Base-by-base conservation (phyloP, 2,797 vertebrate genomes). In the Capromys pilorides region DNA sequence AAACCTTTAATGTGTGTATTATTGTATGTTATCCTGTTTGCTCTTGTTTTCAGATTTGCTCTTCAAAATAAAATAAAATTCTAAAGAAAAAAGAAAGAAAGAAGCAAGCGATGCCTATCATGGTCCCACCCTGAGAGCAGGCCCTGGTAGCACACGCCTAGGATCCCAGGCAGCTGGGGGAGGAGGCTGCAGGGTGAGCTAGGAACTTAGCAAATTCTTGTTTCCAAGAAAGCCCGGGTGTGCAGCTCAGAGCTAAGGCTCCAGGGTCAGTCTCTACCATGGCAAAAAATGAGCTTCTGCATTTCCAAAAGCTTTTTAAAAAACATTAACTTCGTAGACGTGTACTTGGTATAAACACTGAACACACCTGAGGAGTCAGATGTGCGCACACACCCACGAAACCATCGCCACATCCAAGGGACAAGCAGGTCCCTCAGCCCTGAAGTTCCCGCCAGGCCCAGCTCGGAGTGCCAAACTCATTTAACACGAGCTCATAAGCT, bases 231-330 rank as follows among this genome's bases (percentile, higher is more conserved):
- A 28, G 28, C 24, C 12, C 14, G 39, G 24, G 24, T 13, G 2
- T 75, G 26, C 3, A 26, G 22, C 73, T 45, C 71, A 41, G 41
- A 3, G 26, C 73, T 45, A 45, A 75, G 12, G 41, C 73, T 22
- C 71, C 28, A 12, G 73, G 73, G 22, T 45, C 39, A 6, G 36
- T 14, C 73, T 45, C 24, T 18, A 45, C 24, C 19, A 28, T 1
- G 6, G 39, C 41, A 90, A 61, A 82, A 69, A 67, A 18, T 26
- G 26, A 18, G 14, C 28, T 49, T 62, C 57, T 93, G 12, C 4
- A 69, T 67, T 86, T 83, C 28, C 81, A 94, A 95, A 75, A 91
- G 10, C 6, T 59, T 92, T 57, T 49, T 39, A 12, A 79, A 88
- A 88, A 95, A 31, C 5, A 26, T n/a, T 73, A 82, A 57, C 4